Evolutionary conservation across 1,140 invertebrate species (phyloP), one percentile per base, ranked within the genome.

Genomic region (Drosophila trapezifrons): DNA sequence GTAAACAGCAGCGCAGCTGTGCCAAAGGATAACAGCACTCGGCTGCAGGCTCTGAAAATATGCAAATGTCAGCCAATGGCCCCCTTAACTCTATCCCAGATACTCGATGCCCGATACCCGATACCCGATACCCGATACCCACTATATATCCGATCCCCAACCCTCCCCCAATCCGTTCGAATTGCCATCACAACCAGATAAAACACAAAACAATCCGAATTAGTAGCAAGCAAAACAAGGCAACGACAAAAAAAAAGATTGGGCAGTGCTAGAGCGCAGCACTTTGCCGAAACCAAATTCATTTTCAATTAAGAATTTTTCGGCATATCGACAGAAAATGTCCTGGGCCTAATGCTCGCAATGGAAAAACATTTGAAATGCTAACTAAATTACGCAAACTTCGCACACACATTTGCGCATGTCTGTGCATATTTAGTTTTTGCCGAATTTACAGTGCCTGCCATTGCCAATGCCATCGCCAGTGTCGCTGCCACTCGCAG

Each of bases 251-350:
- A 37, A 52, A 65, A 64, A 40, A 42, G 20, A 54, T 47, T 17
- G 25, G 40, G 35, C 64, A 52, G 46, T 43, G 45, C 47, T 52
- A 45, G 59, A 43, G 62, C 7, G 66, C 62, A 62, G 66, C 67
- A 67, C 42, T 70, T 72, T 72, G 51, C 64, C 42, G 69, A 86
- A 86, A 86, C 83, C 83, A 86, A 86, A 86, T 86, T 86, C 83
- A 83, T 86, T 86, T 86, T 87, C 83, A 86, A 86, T 86, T 87
- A 86, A 86, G 83, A 77, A 87, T 78, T 87, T 86, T 87, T 87
- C 78, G 55, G 76, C 78, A 86, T 87, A 86, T 86, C 83, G 83
- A 86, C 82, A 86, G 66, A 73, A 60, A 79, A 67, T 54, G 49
- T 58, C 77, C 60, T 76, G 47, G 20, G 64, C 59, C 60, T 76